A percentile compares a stretch with the other conserved stretches of the same genome.
Conservation (phyloP, 2,888 invertebrate species). For the Volucella inflata region DNA sequence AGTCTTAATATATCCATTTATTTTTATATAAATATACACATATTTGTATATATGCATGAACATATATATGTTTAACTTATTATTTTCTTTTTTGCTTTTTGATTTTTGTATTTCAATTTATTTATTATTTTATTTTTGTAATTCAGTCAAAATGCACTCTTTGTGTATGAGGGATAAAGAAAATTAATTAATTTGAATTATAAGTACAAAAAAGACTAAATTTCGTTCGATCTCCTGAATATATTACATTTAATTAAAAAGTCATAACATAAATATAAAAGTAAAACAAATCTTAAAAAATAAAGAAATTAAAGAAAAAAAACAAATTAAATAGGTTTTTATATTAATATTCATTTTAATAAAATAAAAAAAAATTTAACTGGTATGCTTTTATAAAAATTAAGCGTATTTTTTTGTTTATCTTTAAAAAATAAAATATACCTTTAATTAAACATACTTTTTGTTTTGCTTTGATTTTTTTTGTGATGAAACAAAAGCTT, state of each 20-base stretch:
- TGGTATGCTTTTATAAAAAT: slow-evolving; percentile 37
- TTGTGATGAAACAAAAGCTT: slow-evolving; percentile 26
- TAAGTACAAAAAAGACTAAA: slow-evolving; percentile 17
- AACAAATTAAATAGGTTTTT: slow-evolving; percentile 33
- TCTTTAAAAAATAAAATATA: slow-evolving; percentile 43
- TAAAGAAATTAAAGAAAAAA: slow-evolving; percentile 13
- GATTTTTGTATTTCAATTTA: slow-evolving; percentile 25
- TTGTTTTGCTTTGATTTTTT: slow-evolving; percentile 28
- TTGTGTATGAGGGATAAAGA: slow-evolving; percentile 26
- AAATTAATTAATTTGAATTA: slow-evolving; percentile 7
- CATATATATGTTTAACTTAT: slow-evolving; percentile 15
- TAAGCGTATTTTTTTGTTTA: slow-evolving; percentile 52
- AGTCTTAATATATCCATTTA: neutral
- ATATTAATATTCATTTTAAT: neutral
- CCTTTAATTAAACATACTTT: neutral
- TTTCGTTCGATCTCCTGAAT: neutral
- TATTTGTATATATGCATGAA: slow-evolving; percentile 16
- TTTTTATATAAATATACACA: slow-evolving; percentile 8
- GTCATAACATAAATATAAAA: slow-evolving; percentile 4
- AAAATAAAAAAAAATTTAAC: slow-evolving; percentile 27
- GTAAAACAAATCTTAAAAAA: neutral
- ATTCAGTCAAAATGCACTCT: slow-evolving; percentile 62
- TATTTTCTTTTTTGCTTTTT: neutral
- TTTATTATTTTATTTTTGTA: slow-evolving; percentile 9
- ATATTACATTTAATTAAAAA: neutral